Evolutionary conservation across 2,888 invertebrate genomes (phyloP), one percentile per base, ranked within the genome.

Genomic region (Lepidocyrtinus sp.): DNA sequence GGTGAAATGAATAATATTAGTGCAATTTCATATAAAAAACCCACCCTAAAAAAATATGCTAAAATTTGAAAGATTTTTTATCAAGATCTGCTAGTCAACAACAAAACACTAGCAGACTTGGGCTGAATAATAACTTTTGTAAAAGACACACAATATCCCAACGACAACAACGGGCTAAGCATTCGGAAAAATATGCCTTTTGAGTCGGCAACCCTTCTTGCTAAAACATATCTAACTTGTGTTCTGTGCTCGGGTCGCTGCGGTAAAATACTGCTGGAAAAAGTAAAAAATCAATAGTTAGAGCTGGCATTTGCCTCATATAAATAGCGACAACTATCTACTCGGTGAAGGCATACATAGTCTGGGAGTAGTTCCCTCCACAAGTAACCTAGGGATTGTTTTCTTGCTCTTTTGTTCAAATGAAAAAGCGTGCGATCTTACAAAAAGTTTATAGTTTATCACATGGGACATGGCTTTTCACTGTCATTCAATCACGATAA

Each of bases 241-340:
- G 71, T 19, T 65, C 19, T 77, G 65, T 71, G 71, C 27, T 77
- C 77, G 77, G 77, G 77, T 71, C 77, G 77, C 77, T 77, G 77
- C 77, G 77, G 77, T 77, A 77, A 77, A 77, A 77, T 77, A 64
- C 77, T 77, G 77, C 77, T 77, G 77, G 77, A 77, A 71, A 77
- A 77, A n/a, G 65, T 70, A 76, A 77, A 74, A 76, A 70, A 77
- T 77, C 77, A 71, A 77, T 77, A 77, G 71, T 67, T 71, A 71
- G 77, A 77, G 71, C 65, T 77, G 71, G 77, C n/a, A n/a, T n/a
- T n/a, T n/a, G n/a, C n/a, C n/a, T n/a, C n/a, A n/a, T 71, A 71
- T 71, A 71, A 77, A 77, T 70, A 76, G 69, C 70, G 64, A 68
- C 62, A 68, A 63, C 46, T 27, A 55, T 76, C 64, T 55, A 36